Percentiles rank a stretch among this genome's conserved stretches.
These are phyloP conservation scores for Nomada ruficornis DNA, from an alignment of 2,888 invertebrate species.

Conservation along the genomic window DNA sequence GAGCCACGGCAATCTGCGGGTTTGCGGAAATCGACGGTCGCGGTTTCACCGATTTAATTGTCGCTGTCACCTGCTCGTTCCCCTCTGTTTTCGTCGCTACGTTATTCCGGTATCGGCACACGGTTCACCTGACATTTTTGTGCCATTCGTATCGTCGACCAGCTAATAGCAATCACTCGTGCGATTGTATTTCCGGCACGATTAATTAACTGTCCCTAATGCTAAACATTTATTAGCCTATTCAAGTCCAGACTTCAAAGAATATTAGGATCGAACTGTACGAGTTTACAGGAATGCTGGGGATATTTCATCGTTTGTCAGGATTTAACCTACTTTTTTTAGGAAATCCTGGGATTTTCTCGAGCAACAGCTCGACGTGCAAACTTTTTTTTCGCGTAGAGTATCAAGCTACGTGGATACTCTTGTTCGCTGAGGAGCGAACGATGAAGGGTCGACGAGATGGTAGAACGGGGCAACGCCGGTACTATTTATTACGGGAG, in stretches of 20 bases:
- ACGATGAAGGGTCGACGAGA: conserved; percentile 4
- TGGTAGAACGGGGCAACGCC: not conserved
- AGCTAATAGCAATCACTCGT: no score
- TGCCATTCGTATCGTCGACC: no score
- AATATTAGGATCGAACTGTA: no score
- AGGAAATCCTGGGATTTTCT: not conserved
- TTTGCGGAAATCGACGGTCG: conserved; percentile 33
- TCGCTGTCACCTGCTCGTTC: conserved; percentile 3
- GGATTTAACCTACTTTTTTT: conserved; percentile 5
- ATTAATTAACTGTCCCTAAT: no score
- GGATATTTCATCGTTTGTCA: not conserved
- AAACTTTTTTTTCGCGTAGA: not conserved
- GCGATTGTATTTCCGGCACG: no score
- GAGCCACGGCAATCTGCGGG: not conserved
- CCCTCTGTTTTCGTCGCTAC: not conserved
- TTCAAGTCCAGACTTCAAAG: no score
- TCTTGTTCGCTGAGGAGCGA: conserved; percentile 11
- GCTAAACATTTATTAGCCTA: no score
- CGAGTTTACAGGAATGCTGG: no score
- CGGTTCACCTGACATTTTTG: no score
- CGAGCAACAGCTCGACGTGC: not conserved
- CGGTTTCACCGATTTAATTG: conserved; percentile 43
- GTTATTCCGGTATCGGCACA: not conserved
- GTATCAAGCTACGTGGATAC: not conserved
- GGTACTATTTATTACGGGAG: conserved; percentile 15